Base-by-base conservation (phyloP, 2,888 invertebrate species). In the Luperina nickerlii region DNA sequence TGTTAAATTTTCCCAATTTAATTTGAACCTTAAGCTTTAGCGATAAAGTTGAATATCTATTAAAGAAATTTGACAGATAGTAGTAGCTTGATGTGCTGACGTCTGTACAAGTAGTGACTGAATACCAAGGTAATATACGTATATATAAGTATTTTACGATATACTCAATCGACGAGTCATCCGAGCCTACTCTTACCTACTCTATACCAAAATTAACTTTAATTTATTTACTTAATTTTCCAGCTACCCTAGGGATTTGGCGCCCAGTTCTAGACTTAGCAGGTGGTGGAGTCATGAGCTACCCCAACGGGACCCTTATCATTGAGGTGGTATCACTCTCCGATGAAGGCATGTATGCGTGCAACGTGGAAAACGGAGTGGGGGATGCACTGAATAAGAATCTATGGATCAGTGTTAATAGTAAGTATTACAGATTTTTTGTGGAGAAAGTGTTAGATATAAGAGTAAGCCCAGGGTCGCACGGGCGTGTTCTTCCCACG, bases 221-320 rank as follows among this genome's bases (percentile, higher is more conserved):
- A 9, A 45, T 8, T 57, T 2, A 2, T 62, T 13, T 5, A 15
- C 1, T 63, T 42, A 1, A n/a, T 54, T 67, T 90, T 94, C 2
- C 90, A 97, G 97, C 96, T n/a, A 93, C 94, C 2, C 87, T 96
- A n/a, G 97, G 97, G 1, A 96, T 96, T 24, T 97, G 97, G 97
- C 90, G 96, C 51, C 97, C 97, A 74, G 96, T 97, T 0, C 89
- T 97, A 0, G 97, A 97, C 82, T 81, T 97, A 11, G 96, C 96
- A 0, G 97, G 97, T 7, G 97, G 97, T 32, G 97, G 97, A 2
- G 93, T 97, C 0, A 94, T 96, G 89, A 96, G 96, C 81, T 95
- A 95, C 45, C 95, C 96, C 0, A 97, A 97, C 65, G 97, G 97
- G 0, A 96, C 97, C 0, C 93, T 97, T 0, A 87, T 96, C n/a